Base-by-base conservation (phyloP, 2,797 vertebrate genomes). In the Margarornis squamiger region DNA sequence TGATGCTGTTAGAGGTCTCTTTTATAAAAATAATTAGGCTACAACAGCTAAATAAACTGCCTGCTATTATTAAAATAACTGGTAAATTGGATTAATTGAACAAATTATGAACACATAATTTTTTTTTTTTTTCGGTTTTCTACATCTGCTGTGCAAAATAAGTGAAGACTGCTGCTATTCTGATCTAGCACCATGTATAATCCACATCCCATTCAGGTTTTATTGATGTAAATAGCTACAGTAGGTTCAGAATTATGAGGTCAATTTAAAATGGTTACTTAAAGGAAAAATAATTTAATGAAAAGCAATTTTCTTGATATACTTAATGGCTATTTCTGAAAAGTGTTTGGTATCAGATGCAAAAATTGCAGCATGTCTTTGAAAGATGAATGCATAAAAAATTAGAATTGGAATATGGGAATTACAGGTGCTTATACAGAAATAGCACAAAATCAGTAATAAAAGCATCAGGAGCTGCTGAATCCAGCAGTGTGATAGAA, bases 1-100 rank as follows among this genome's bases (percentile, higher is more conserved):
- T 83, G 41, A 70, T 70, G 29, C 24, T 95, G 45, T 51, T 94
- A 81, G 55, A 70, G 10, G 26, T 93, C 48, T 93, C 58, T 84
- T 74, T 95, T 92, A 29, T n/a, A 94, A 72, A 39, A 94, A 75
- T 57, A 91, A 36, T 68, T 73, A 90, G 20, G 52, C 48, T 89
- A 48, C 36, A 57, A 75, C 43, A 45, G 14, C 36, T 95, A 45
- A 30, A 66, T 52, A 66, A 86, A 59, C 24, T 82, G 22, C 4
- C 4, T 81, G 7, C 2, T 88, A 9, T 57, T 72, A 19, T 54
- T 75, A 90, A 88, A 95, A 88, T 68, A 45, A 90, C 75, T 54
- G 4, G 4, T 24, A 71, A 89, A 79, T 24, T 36, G 0, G 14
- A 34, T 76, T 39, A 39, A 61, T 30, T 57, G 51, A 85, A 63